Evolutionary conservation across 37 sponge, comb jelly and placozoan species (phyloP).

Genomic region (Aplysina aerophoba): DNA sequence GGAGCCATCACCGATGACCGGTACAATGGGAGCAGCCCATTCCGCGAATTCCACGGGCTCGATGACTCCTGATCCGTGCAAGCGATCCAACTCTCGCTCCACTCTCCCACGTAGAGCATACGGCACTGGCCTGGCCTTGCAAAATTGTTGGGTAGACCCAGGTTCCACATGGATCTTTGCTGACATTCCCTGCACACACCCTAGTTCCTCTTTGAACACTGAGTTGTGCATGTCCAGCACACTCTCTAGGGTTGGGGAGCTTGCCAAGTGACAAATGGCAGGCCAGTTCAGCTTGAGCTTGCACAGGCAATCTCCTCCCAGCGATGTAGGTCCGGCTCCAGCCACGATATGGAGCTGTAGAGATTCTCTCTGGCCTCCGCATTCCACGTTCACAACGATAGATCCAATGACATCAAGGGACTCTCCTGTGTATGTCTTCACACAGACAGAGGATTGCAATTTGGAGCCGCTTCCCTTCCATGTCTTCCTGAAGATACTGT

Average conservation of each 20-base stretch:
- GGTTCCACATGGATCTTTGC: too few species aligned
- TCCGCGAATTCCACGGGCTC: slow-evolving; percentile 14
- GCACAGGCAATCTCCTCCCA: neutral
- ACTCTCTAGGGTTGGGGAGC: neutral
- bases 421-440: slow-evolving; percentile 23
- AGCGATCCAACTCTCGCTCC: neutral
- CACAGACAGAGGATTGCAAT: neutral
- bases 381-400: neutral
- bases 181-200: neutral
- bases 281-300: slow-evolving; percentile 14
- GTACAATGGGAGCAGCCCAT: slow-evolving; percentile 46
- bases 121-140: neutral
- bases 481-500: neutral
- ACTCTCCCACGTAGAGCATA: neutral
- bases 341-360: neutral
- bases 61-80: neutral
- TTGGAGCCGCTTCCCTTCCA: neutral
- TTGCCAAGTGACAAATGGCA: neutral
- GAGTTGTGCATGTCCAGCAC: slow-evolving; percentile 8
- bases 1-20: slow-evolving; percentile 18
- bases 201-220: slow-evolving; percentile 34
- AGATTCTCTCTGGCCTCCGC: neutral
- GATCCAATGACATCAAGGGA: neutral
- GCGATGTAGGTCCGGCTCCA: neutral
- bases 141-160: too few species aligned